A percentile compares a stretch with the other conserved stretches of the same genome.
Conservation (phyloP, 2,113 vertebrate genomes). For the Gadus macrocephalus region DNA sequence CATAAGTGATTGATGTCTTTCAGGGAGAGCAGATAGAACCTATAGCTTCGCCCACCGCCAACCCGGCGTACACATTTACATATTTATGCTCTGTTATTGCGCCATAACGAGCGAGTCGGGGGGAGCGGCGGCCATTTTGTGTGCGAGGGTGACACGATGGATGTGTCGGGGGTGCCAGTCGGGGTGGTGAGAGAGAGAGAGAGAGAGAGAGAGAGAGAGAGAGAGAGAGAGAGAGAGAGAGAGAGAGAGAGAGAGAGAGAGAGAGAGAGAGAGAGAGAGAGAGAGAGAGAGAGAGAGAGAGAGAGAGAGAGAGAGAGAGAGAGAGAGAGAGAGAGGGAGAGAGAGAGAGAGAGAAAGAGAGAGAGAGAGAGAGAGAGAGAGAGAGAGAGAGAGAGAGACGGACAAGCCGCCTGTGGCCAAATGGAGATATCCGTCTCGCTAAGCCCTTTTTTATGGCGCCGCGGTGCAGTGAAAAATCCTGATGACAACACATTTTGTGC, state of each 20-base stretch:
- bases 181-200: no score
- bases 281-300: not conserved
- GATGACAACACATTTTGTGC: constrained; percentile 3
- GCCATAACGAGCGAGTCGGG: not conserved
- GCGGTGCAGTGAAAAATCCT: not conserved
- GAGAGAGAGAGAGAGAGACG: not conserved
- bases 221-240: no score
- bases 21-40: not conserved
- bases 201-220: no score
- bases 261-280: not conserved
- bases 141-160: no score
- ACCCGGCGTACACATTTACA: not conserved
- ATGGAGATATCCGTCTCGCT: not conserved
- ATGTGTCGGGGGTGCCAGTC: no score
- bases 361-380: not conserved
- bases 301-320: no score
- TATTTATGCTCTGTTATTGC: not conserved
- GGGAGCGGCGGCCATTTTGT: no score
- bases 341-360: no score
- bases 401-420: not conserved
- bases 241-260: no score
- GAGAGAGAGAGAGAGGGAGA: no score
- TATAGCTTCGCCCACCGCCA: not conserved
- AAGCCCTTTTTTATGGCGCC: not conserved
- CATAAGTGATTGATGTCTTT: not conserved